Conservation (phyloP, 1,140 invertebrate genomes). For the Eriocheir sinensis region DNA sequence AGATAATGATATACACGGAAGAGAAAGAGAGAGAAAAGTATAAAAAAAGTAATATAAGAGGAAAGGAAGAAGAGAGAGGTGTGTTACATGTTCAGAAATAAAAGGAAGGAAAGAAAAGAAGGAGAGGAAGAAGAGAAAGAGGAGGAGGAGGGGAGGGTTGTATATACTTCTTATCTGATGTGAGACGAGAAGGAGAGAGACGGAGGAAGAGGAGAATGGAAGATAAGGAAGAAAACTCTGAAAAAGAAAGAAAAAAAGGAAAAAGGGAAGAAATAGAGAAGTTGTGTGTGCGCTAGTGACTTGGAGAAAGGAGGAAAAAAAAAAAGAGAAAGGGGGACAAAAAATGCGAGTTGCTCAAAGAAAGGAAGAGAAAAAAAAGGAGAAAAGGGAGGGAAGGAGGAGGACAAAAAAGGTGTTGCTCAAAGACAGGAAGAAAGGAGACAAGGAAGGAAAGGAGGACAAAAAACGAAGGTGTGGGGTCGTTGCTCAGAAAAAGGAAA, state of each 20-base stretch:
- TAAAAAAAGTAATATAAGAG: neutral
- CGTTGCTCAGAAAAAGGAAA: neutral
- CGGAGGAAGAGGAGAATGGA: neutral
- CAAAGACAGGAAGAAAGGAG: neutral
- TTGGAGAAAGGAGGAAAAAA: neutral
- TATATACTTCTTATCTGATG: neutral
- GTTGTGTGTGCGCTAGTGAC: no score
- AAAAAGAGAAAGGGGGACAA: neutral
- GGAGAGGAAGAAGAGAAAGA: neutral
- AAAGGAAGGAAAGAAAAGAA: neutral
- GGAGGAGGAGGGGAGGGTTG: neutral
- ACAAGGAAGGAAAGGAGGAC: neutral
- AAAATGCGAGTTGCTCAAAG: neutral
- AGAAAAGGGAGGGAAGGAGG: neutral
- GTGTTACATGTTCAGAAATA: neutral
- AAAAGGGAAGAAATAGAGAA: neutral
- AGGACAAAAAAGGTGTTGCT: no score
- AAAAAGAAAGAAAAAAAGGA: neutral
- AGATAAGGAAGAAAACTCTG: no score
- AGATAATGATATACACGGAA: neutral
- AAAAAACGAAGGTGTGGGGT: neutral
- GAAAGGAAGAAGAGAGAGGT: neutral
- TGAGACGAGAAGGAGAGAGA: neutral
- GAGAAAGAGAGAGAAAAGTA: neutral
- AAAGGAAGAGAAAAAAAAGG: no score